Base-by-base conservation (phyloP, 2,888 invertebrate species). In the Drosophila setosimentum region DNA sequence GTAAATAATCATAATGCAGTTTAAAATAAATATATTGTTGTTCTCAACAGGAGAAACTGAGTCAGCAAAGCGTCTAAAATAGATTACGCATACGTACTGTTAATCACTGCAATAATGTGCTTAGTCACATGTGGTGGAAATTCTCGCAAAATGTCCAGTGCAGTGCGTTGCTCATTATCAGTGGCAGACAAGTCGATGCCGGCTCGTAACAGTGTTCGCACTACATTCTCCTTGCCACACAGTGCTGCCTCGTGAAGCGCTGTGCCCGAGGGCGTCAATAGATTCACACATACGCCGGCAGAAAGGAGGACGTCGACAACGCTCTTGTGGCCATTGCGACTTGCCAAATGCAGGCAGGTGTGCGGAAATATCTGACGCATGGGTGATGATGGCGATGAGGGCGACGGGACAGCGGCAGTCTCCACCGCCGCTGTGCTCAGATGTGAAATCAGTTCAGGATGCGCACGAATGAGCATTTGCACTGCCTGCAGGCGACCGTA, bases 291-390 rank as follows among this genome's bases (percentile, higher is more conserved):
- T 87, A 98, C 96, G 0, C 98, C 98, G 24, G 97, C 96, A 16
- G 96, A 95, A 58, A 98, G 94, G 3, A 99, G 94, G 1, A 96
- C 95, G 87, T 96, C 95, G 37, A 98, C 98, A 45, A 98, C 97
- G 62, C 95, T 95, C 93, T 96, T 96, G 93, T 97, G 97, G 8
- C 99, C 99, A 94, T 98, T 98, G 81, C 97, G 96, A 92, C 98
- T 97, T 73, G 99, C 99, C 78, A 98, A 94, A 93, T 99, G 99
- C n/a, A 99, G 98, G 97, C 13, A 98, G 97, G 91, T 97, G 96
- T 70, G 96, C 94, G 92, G 87, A 63, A 91, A 91, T 21, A 91
- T 82, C 45, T 83, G 79, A 4, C 91, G 81, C n/a, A 82, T 85
- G 1, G 91, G 91, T 13, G 91, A 90, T 3, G 83, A 77, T 30